Conservation (phyloP, 2,888 invertebrate species). For the Metallyticus violacea region DNA sequence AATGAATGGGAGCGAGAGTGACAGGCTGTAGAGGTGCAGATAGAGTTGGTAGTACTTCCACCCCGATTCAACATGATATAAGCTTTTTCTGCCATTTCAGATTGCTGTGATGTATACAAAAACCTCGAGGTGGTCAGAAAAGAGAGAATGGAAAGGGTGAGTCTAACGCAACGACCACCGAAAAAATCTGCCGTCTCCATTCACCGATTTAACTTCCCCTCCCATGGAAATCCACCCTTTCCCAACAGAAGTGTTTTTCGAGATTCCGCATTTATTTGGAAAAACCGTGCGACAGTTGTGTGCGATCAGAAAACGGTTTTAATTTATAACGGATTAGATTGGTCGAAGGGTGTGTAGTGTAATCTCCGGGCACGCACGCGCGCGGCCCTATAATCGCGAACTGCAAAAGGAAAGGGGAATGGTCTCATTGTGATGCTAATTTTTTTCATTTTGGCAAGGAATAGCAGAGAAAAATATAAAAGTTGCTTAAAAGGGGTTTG, state of each 20-base stretch:
- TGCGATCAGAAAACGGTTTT: neutral
- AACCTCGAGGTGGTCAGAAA: no score
- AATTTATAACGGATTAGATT: constrained; percentile 9
- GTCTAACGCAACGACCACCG: neutral
- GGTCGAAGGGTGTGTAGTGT: neutral
- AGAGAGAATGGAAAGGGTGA: neutral
- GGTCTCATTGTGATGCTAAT: neutral
- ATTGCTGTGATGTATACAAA: neutral
- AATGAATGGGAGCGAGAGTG: constrained; percentile 7
- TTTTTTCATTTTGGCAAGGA: neutral
- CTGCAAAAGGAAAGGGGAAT: neutral
- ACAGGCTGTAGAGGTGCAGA: constrained; percentile 11
- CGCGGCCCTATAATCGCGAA: no score
- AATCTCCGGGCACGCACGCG: neutral
- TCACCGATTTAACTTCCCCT: neutral
- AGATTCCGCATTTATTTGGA: constrained; percentile 10
- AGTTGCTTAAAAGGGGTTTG: neutral
- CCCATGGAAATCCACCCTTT: neutral
- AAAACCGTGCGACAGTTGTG: constrained; percentile 12
- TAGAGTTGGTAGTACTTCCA: neutral
- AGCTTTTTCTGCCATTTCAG: neutral
- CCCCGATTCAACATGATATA: neutral
- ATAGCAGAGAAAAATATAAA: neutral
- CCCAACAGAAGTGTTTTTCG: constrained; percentile 1
- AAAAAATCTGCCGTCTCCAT: neutral